These are phyloP conservation scores for Oxygymnocypris stewartii DNA, from an alignment of 2,113 vertebrate genomes.

Conservation along the genomic window DNA sequence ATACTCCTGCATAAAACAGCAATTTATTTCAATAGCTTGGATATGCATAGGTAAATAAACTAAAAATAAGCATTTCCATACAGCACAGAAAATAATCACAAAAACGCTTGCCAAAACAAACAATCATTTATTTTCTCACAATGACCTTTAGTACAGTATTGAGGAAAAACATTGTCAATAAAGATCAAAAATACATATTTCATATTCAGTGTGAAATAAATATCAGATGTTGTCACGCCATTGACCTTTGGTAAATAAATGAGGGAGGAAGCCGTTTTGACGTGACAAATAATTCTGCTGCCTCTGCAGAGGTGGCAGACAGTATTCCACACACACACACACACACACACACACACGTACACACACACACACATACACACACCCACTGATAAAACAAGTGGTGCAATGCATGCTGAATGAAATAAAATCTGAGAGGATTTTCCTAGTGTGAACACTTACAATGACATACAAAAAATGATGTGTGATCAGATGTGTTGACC, in stretches of 20 bases:
- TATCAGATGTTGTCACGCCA: conserved; percentile 28
- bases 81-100: conserved; percentile 12
- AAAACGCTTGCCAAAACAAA: conserved; percentile 2
- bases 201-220: conserved; percentile 42
- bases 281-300: conserved; percentile 38
- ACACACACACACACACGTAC: neutral
- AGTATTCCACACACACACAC: conserved; percentile 12
- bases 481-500: conserved; percentile 6
- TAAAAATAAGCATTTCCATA: neutral
- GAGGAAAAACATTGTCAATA: conserved; percentile 33
- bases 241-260: conserved; percentile 26
- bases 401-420: conserved; percentile 46
- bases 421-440: conserved; percentile 6
- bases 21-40: neutral
- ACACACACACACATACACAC: neutral
- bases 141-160: conserved; percentile 5
- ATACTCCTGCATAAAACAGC: neutral
- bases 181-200: conserved; percentile 35
- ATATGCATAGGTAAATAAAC: conserved; percentile 15
- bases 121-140: conserved; percentile 35
- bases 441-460: neutral
- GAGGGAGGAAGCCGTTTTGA: conserved; percentile 3
- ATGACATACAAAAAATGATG: neutral
- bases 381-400: conserved; percentile 43
- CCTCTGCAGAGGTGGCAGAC: conserved; percentile 34